Conservation (phyloP, 2,113 vertebrate genomes). For the Lepisosteus oculatus region DNA sequence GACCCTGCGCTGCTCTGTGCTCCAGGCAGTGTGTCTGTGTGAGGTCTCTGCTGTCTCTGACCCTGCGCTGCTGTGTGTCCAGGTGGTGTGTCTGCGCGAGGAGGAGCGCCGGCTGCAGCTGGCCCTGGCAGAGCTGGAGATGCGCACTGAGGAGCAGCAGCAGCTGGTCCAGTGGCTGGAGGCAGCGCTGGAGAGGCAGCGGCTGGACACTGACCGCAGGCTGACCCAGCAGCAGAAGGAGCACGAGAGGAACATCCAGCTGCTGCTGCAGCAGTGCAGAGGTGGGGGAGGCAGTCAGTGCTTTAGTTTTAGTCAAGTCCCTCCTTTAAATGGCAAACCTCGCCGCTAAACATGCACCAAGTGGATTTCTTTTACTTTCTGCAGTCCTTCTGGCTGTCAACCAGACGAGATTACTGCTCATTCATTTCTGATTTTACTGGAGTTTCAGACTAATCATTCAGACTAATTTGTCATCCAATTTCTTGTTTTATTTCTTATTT, state of each 20-base stretch:
- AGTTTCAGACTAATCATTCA: too few relatives aligned
- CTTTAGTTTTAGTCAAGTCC: too few relatives aligned
- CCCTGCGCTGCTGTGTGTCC: background rate
- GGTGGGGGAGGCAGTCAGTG: constrained; percentile 51
- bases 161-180: constrained; percentile 84
- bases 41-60: too few relatives aligned
- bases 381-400: background rate
- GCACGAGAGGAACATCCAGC: constrained; percentile 84
- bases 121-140: constrained; percentile 85
- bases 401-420: background rate
- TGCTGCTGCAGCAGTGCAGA: constrained; percentile 87
- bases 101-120: constrained; percentile 91
- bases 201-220: constrained; percentile 85
- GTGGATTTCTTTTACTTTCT: too few relatives aligned
- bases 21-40: too few relatives aligned
- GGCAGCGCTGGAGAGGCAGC: constrained; percentile 82
- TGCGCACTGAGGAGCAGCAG: constrained; percentile 92
- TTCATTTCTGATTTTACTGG: too few relatives aligned
- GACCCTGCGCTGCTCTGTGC: too few relatives aligned
- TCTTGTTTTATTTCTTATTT: too few relatives aligned
- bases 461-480: too few relatives aligned
- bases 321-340: too few relatives aligned
- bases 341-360: background rate
- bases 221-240: constrained; percentile 94
- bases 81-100: constrained; percentile 94